Percentiles rank a stretch among this genome's conserved stretches.
Evolutionary conservation across 2,113 vertebrate genomes (phyloP).

Genomic region (Atractosteus spatula): DNA sequence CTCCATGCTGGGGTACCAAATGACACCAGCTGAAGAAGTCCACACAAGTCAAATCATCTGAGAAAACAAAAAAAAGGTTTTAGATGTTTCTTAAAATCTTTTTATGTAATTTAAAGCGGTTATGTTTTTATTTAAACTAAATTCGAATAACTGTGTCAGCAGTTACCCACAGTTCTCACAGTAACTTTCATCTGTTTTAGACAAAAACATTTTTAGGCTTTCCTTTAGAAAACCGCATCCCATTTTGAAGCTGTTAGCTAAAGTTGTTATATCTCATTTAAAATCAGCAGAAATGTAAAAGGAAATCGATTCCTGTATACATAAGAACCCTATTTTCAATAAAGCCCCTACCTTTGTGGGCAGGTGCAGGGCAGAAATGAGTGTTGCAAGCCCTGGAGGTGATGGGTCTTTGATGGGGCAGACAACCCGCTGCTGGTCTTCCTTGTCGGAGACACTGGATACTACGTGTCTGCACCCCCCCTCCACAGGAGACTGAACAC

Average conservation of each 20-base stretch:
- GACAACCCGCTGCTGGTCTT: slow-evolving; percentile 72
- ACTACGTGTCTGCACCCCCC: slow-evolving; percentile 83
- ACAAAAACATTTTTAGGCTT: no score
- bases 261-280: no score
- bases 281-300: no score
- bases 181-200: slow-evolving; percentile 23
- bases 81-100: neutral
- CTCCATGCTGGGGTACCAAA: slow-evolving; percentile 88
- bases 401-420: slow-evolving; percentile 78
- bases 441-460: slow-evolving; percentile 87
- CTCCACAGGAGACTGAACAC: slow-evolving; percentile 94
- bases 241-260: no score
- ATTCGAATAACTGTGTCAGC: neutral
- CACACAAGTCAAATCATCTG: slow-evolving; percentile 79
- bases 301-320: no score
- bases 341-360: slow-evolving; percentile 41
- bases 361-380: slow-evolving; percentile 78
- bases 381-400: slow-evolving; percentile 87
- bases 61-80: slow-evolving; percentile 12
- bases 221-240: no score
- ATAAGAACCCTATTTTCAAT: no score
- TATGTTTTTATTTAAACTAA: neutral
- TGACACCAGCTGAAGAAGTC: slow-evolving; percentile 92
- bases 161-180: neutral
- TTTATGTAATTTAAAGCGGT: neutral